Evolutionary conservation across 2,113 vertebrate species (phyloP).

Genomic region (Ictidomys tridecemlineatus): DNA sequence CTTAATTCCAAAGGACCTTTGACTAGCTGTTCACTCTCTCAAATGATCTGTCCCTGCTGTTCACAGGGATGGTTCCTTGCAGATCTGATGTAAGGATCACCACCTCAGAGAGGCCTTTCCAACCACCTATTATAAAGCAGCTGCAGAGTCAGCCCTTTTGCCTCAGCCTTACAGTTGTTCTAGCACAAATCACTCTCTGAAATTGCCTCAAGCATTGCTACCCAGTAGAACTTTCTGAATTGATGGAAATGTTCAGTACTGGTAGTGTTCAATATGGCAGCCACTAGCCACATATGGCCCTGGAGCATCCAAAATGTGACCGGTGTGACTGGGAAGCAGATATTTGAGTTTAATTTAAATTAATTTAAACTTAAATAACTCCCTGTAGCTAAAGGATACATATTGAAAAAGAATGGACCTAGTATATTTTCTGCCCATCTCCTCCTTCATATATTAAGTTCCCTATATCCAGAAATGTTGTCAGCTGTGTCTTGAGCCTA

Average conservation of each 20-base stretch:
- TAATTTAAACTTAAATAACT: conserved; percentile 34
- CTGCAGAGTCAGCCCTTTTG: background rate
- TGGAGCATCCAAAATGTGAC: background rate
- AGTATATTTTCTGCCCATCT: background rate
- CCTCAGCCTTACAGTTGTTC: background rate
- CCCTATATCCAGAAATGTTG: background rate
- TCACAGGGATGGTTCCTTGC: background rate
- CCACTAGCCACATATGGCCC: background rate
- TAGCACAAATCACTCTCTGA: background rate
- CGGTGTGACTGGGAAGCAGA: background rate
- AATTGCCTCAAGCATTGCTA: background rate
- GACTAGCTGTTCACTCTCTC: no score
- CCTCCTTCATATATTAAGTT: background rate
- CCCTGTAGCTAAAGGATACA: background rate
- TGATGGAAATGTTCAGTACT: background rate
- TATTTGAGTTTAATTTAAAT: background rate
- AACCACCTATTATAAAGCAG: background rate
- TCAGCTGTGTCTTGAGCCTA: background rate
- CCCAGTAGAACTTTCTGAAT: background rate
- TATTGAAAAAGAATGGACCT: background rate
- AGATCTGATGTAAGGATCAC: background rate
- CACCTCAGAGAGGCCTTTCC: conserved; percentile 9
- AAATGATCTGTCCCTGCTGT: background rate
- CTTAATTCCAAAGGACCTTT: background rate
- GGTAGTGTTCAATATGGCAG: background rate